Evolutionary conservation across 2,888 invertebrate species (phyloP), one percentile per base, ranked within the genome.

Genomic region (Sphaerophoria rueppellii): DNA sequence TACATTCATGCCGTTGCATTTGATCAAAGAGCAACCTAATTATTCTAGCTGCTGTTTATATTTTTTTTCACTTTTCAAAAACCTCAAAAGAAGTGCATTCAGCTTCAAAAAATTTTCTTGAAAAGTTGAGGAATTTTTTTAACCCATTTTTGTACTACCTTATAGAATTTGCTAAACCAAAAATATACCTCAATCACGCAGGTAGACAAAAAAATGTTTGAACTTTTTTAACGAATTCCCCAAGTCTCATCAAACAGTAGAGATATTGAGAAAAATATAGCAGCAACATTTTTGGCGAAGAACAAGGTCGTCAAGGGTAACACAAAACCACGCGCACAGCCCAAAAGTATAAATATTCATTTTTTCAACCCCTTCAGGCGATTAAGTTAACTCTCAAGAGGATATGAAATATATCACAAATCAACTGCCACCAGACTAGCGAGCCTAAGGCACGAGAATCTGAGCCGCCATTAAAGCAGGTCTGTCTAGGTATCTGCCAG

Each of bases 331-430:
- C 24, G 24, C 24, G 24, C 77, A 65, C 67, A 72, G 40, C 67
- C 37, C 58, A 67, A 24, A 24, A 24, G 24, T 24, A 54, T 67
- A n/a, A n/a, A 11, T 40, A 67, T 55, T 32, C 57, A 70, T 9
- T 60, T 63, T 16, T 57, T 9, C 69, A 60, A 50, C 55, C 61
- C 57, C 71, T 50, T 69, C 55, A 63, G 52, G 54, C 76, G 57
- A 82, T 82, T 57, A 73, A 77, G 73, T 61, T 37, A 78, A 63
- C 78, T 58, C 77, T 57, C 77, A 50, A 52, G 61, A 69, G 82
- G 61, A 50, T 58, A 82, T 7, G 16, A 67, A 54, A 24, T 24
- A 70, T 82, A 82, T 82, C 77, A 78, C 69, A 77, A 77, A 73
- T 77, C 77, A 82, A 81, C 54, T 76, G 54, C 16, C 54, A 24